phyloP scores from a whole-genome alignment of 2,888 invertebrate genomes.

The Pollenia griseotomentosa region DNA sequence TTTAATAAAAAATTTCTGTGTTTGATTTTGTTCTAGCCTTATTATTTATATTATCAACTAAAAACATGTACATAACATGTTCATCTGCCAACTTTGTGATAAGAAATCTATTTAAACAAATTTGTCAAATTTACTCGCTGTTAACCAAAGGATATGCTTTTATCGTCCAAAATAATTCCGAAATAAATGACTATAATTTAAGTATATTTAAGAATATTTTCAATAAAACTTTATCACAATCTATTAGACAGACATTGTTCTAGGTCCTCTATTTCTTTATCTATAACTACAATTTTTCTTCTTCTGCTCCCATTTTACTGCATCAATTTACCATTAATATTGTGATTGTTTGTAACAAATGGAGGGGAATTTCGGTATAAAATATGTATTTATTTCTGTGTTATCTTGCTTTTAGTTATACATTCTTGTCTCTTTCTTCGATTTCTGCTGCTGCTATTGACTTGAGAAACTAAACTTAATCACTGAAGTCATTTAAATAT shows the following conservation, averaged over 20 bases:
- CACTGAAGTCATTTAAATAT: constrained; percentile 20
- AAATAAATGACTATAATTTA: neutral
- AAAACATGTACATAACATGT: neutral
- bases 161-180: neutral
- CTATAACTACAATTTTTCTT: neutral
- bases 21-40: no score
- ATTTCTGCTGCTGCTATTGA: constrained; percentile 1
- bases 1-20: no score
- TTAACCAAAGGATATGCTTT: neutral
- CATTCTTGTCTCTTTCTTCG: neutral
- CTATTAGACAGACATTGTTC: neutral
- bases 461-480: constrained; percentile 23
- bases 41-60: no score
- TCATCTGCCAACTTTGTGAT: neutral
- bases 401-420: neutral
- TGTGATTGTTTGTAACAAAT: no score
- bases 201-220: neutral
- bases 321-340: neutral
- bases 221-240: neutral
- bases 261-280: neutral
- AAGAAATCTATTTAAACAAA: neutral
- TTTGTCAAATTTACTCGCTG: neutral
- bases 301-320: neutral
- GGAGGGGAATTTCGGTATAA: no score
- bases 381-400: neutral